These are phyloP conservation scores for Alectura lathami DNA, from an alignment of 2,113 vertebrate species.

Conservation along the genomic window DNA sequence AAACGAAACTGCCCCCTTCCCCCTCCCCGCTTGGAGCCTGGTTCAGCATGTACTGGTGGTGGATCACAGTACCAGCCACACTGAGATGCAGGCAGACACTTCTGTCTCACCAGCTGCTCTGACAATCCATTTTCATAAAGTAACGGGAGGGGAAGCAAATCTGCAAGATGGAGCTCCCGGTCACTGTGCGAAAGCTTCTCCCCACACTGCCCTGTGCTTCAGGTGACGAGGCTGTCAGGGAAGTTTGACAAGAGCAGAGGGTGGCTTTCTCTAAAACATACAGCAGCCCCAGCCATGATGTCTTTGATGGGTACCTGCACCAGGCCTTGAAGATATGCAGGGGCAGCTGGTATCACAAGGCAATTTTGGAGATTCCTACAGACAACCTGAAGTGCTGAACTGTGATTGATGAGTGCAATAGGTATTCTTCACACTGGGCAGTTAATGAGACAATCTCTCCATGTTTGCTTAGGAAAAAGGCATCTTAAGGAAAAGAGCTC, in stretches of 20 bases:
- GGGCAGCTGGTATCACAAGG: neutral
- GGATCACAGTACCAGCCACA: conserved; percentile 64
- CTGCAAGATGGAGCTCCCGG: conserved; percentile 66
- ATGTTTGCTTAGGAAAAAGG: neutral
- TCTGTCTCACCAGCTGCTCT: conserved; percentile 73
- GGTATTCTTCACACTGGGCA: neutral
- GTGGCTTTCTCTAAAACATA: neutral
- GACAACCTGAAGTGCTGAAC: neutral
- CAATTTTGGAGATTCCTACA: neutral
- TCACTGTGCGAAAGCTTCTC: conserved; percentile 55
- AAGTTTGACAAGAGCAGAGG: neutral
- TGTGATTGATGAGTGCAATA: neutral
- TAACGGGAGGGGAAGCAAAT: conserved; percentile 59
- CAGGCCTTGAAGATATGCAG: neutral
- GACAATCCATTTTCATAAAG: conserved; percentile 72
- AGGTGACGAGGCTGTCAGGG: conserved; percentile 47
- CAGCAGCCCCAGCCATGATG: neutral
- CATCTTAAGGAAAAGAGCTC: neutral
- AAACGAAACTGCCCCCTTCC: conserved; percentile 42
- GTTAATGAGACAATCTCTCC: neutral
- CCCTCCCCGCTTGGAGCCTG: conserved; percentile 54
- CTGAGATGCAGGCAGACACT: conserved; percentile 71
- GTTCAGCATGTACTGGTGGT: conserved; percentile 65
- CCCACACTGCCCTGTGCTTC: neutral
- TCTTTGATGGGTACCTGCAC: neutral